Evolutionary conservation across 2,113 vertebrate species (phyloP).

Genomic region (Dipodomys spectabilis): DNA sequence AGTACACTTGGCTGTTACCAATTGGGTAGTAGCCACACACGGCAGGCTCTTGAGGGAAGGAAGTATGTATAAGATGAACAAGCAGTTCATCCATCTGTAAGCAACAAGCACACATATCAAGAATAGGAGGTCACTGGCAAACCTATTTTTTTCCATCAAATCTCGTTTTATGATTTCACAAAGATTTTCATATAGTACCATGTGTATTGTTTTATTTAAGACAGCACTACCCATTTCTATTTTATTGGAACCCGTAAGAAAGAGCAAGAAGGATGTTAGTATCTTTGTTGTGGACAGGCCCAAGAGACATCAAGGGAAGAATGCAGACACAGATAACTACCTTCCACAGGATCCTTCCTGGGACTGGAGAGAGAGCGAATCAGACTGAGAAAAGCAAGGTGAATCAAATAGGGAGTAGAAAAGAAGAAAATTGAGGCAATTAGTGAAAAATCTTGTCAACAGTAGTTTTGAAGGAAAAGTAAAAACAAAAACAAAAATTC

Average conservation of each 20-base stretch:
- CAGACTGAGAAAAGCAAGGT: neutral
- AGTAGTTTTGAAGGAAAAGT: constrained; percentile 2
- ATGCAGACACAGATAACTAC: neutral
- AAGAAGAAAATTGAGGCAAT: constrained; percentile 11
- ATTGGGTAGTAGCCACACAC: neutral
- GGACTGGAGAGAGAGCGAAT: neutral
- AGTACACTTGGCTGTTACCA: too few species aligned
- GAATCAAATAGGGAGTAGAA: neutral
- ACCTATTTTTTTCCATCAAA: too few species aligned
- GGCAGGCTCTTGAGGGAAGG: too few species aligned
- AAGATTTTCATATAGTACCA: neutral
- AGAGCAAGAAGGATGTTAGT: neutral
- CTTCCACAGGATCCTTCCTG: neutral
- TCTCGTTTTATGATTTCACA: neutral
- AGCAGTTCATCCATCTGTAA: neutral
- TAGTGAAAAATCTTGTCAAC: constrained; percentile 4
- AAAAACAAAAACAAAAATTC: constrained; percentile 18
- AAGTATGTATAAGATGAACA: neutral
- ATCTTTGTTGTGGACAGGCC: neutral
- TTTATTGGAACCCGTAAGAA: neutral
- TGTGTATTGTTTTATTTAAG: neutral
- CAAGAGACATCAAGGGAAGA: neutral
- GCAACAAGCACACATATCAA: neutral
- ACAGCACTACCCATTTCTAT: neutral
- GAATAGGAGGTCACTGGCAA: neutral